Percentiles rank a stretch among this genome's conserved stretches.
These are phyloP conservation scores for Eristalis intricaria DNA, from an alignment of 2,888 invertebrate genomes.

Conservation along the genomic window DNA sequence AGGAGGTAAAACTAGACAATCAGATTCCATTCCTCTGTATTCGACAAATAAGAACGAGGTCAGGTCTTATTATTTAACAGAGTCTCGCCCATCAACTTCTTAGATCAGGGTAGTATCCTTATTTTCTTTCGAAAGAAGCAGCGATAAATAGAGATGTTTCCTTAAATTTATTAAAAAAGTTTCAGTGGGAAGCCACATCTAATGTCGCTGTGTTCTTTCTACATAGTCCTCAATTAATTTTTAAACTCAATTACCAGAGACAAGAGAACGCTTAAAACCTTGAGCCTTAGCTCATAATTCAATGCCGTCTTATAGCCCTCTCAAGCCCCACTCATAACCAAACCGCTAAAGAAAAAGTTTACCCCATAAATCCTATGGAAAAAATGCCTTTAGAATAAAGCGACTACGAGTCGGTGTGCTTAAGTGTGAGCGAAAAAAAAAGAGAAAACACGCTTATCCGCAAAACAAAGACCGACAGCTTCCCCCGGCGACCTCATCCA, in stretches of 20 bases:
- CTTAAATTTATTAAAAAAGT: background rate
- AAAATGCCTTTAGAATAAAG: background rate
- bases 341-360: background rate
- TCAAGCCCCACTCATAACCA: background rate
- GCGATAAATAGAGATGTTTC: background rate
- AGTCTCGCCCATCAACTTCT: too few species aligned
- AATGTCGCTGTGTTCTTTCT: background rate
- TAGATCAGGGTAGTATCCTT: too few species aligned
- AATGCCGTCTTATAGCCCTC: background rate
- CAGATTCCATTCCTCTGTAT: too few species aligned
- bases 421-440: background rate
- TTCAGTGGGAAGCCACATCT: background rate
- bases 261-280: background rate
- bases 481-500: constrained; percentile 11
- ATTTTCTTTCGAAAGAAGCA: too few species aligned
- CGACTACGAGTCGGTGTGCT: background rate
- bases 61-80: too few species aligned
- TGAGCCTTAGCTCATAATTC: background rate
- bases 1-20: too few species aligned
- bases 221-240: background rate
- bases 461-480: background rate
- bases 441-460: background rate
- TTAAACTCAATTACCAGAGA: background rate
- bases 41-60: too few species aligned
- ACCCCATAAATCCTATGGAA: constrained; percentile 5